Conservation (phyloP, 2,113 vertebrate species). For the Centrocercus urophasianus region DNA sequence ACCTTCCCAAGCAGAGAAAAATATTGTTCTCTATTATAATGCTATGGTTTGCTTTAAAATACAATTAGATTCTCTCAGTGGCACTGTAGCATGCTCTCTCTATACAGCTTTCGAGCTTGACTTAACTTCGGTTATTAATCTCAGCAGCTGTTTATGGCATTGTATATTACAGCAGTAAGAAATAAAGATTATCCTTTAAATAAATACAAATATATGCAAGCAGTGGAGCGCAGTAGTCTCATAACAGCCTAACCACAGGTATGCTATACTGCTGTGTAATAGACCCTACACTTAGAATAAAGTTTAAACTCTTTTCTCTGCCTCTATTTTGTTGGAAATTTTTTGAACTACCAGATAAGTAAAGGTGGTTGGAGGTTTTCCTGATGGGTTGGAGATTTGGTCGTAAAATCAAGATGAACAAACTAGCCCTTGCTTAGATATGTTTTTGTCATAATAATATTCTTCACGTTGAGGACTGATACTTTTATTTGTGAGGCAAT, state of each 20-base stretch:
- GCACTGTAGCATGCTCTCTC: not conserved
- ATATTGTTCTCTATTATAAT: not conserved
- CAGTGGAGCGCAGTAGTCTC: not conserved
- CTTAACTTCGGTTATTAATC: constrained; percentile 49
- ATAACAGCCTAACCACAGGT: not conserved
- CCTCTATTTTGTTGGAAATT: not conserved
- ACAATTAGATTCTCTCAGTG: not conserved
- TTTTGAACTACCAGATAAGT: not conserved
- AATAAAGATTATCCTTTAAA: constrained; percentile 49
- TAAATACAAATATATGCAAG: constrained; percentile 32
- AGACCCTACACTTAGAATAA: not conserved
- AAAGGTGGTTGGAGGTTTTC: not conserved
- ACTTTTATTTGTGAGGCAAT: not conserved
- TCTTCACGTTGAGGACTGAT: not conserved
- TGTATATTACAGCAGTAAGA: not conserved
- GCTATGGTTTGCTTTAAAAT: constrained; percentile 31
- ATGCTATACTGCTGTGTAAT: not conserved
- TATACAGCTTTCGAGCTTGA: not conserved
- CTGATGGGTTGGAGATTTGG: not conserved
- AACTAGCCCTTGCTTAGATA: not conserved
- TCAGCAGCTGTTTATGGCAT: constrained; percentile 29
- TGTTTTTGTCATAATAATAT: not conserved
- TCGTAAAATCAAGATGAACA: not conserved
- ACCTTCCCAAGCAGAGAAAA: not conserved
- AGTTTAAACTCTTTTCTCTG: constrained; percentile 5